phyloP scores from a whole-genome alignment of 1,140 invertebrate species.

The Drosophila albomicans region DNA sequence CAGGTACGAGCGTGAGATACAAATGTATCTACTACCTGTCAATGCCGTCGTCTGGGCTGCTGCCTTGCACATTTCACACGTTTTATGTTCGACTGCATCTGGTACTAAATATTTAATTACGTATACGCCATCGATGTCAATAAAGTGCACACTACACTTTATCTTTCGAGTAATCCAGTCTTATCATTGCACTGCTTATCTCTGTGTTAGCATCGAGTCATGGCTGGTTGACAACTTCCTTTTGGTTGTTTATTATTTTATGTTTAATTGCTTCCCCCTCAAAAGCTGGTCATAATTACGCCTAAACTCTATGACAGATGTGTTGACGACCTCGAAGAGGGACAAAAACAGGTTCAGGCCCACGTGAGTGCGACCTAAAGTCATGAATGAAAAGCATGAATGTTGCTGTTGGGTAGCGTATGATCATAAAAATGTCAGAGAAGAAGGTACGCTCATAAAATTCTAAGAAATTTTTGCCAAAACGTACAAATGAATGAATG shows the following conservation, averaged over 20 bases:
- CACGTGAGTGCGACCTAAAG: slow-evolving; percentile 14
- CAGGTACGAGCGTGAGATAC: slow-evolving; percentile 76
- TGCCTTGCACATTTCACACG: slow-evolving; percentile 70
- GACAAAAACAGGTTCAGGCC: slow-evolving; percentile 53
- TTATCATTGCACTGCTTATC: slow-evolving; percentile 55
- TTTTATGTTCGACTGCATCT: slow-evolving; percentile 30
- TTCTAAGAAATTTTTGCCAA: slow-evolving; percentile 35
- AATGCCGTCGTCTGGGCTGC: slow-evolving; percentile 16
- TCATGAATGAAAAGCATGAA: slow-evolving; percentile 65
- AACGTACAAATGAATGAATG: slow-evolving; percentile 35
- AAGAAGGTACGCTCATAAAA: slow-evolving; percentile 13
- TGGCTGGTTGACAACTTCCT: slow-evolving; percentile 73
- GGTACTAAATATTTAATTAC: slow-evolving; percentile 67
- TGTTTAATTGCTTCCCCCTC: slow-evolving; percentile 53
- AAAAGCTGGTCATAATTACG: slow-evolving; percentile 56
- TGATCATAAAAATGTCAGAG: slow-evolving; percentile 59
- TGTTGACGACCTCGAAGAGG: slow-evolving; percentile 35
- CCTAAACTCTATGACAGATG: slow-evolving; percentile 16
- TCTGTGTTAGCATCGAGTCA: slow-evolving; percentile 21
- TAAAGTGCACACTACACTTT: slow-evolving; percentile 20
- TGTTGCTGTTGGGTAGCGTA: slow-evolving; percentile 5
- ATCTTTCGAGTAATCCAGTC: slow-evolving; percentile 31
- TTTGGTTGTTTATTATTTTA: slow-evolving; percentile 31
- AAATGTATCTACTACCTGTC: slow-evolving; percentile 76
- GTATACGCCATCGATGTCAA: slow-evolving; percentile 25